phyloP scores from a whole-genome alignment of 1,140 invertebrate species.

The Rhopalosiphum maidis region DNA sequence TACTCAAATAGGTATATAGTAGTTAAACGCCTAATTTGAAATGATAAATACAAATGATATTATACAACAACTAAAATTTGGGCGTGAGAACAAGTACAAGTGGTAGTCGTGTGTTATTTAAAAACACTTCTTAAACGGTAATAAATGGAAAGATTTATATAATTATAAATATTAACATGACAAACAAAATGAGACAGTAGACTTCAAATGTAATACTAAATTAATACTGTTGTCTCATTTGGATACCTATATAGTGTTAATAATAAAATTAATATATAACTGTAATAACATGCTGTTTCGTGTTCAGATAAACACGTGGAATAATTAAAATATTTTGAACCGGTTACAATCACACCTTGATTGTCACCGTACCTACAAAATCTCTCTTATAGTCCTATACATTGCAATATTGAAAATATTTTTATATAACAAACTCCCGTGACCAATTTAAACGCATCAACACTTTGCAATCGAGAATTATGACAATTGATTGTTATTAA shows the following conservation, averaged over 20 bases:
- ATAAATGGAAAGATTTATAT: background rate
- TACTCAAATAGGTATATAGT: background rate
- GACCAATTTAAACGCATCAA: background rate
- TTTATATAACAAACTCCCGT: background rate
- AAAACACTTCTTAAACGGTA: background rate
- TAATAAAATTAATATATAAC: background rate
- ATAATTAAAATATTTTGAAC: background rate
- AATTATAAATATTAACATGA: too few relatives aligned
- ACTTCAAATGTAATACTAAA: background rate
- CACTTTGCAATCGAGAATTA: background rate
- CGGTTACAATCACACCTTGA: background rate
- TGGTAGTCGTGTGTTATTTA: background rate
- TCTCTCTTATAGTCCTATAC: background rate
- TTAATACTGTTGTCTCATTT: background rate
- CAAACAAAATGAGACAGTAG: background rate
- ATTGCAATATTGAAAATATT: background rate
- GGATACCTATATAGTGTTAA: background rate
- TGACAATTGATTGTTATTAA: constrained; percentile 13
- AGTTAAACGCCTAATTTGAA: background rate
- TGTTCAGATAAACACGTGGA: background rate
- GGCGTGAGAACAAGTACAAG: background rate
- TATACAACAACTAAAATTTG: background rate
- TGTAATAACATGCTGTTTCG: background rate
- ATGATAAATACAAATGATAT: too few relatives aligned
- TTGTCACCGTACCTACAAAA: background rate